phyloP scores from a whole-genome alignment of 2,113 vertebrate genomes.

The Crypturellus undulatus region DNA sequence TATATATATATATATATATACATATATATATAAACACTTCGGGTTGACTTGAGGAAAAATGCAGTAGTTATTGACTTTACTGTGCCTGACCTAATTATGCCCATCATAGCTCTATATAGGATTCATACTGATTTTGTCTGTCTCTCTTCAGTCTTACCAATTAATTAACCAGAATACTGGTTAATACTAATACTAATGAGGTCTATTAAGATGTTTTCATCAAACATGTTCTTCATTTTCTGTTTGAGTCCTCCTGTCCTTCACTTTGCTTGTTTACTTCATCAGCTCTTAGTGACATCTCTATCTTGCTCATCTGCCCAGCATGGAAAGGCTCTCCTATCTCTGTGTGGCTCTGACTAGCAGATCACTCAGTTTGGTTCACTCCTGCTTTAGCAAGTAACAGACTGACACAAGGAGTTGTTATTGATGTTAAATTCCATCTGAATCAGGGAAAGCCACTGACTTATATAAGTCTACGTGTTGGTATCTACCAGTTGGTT shows the following conservation, averaged over 20 bases:
- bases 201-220: neutral
- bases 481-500: accelerated
- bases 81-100: neutral
- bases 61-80: neutral
- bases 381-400: neutral
- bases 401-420: neutral
- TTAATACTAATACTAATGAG: neutral
- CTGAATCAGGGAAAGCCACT: neutral
- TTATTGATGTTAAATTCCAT: neutral
- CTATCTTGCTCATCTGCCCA: neutral
- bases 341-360: accelerated
- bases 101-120: neutral
- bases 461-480: neutral
- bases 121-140: neutral
- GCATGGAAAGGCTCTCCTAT: neutral
- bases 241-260: neutral
- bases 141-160: neutral
- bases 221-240: neutral
- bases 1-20: too few relatives aligned
- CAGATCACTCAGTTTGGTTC: neutral
- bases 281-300: neutral
- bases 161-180: neutral
- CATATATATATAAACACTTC: too few relatives aligned
- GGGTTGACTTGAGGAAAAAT: neutral
- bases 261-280: neutral